phyloP scores from a whole-genome alignment of 2,888 invertebrate genomes.

The Theretra japonica region DNA sequence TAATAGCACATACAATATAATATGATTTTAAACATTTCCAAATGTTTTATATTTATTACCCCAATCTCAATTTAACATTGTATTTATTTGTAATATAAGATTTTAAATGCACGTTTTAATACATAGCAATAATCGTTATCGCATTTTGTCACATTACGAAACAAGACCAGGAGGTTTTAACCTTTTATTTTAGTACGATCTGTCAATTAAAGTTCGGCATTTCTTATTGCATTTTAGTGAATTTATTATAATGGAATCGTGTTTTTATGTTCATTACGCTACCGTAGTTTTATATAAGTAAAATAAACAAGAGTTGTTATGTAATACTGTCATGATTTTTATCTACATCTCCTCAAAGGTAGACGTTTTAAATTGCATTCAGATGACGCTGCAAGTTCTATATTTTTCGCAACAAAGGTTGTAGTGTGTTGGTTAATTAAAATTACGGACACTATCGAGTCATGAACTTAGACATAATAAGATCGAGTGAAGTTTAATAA shows the following conservation, averaged over 20 bases:
- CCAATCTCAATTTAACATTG: neutral
- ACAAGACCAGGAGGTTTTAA: slow-evolving; percentile 36
- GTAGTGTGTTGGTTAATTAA: slow-evolving; percentile 62
- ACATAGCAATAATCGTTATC: slow-evolving; percentile 32
- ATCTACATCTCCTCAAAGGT: slow-evolving; percentile 61
- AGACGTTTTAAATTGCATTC: slow-evolving; percentile 71
- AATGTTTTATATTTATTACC: neutral
- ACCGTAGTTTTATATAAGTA: slow-evolving; percentile 33
- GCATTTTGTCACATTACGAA: slow-evolving; percentile 35
- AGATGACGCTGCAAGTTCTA: slow-evolving; percentile 40
- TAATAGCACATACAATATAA: no score
- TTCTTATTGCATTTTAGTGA: slow-evolving; percentile 25
- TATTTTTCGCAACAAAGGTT: slow-evolving; percentile 68
- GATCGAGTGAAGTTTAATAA: neutral
- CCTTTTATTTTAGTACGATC: slow-evolving; percentile 30
- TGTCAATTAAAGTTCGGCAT: slow-evolving; percentile 22
- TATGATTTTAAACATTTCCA: no score
- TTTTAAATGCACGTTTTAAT: slow-evolving; percentile 34
- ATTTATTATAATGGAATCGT: slow-evolving; percentile 20
- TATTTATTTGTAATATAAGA: slow-evolving; percentile 22
- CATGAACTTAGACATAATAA: neutral
- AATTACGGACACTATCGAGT: slow-evolving; percentile 28
- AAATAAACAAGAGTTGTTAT: slow-evolving; percentile 53
- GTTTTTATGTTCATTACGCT: slow-evolving; percentile 30
- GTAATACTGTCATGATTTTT: slow-evolving; percentile 64